A percentile compares a stretch with the other conserved stretches of the same genome.
Evolutionary conservation across 2,113 vertebrate genomes (phyloP).

Genomic region (Caracal caracal): DNA sequence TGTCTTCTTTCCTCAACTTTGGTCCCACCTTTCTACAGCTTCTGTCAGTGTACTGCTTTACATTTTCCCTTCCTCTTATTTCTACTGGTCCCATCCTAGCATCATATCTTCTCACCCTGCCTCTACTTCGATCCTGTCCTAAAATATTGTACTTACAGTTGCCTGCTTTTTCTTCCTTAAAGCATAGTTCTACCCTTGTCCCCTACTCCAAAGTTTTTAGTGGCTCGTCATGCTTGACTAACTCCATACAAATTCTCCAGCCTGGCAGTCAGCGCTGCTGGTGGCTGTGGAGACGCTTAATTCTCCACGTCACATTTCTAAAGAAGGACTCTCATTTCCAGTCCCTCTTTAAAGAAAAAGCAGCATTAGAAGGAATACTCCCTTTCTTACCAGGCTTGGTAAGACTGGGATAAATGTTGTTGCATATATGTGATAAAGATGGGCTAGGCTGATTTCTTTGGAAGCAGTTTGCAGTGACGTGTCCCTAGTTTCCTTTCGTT

Average conservation of each 20-base stretch:
- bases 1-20: background rate
- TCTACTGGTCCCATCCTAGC: background rate
- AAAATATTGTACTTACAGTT: background rate
- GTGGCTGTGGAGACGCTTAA: background rate
- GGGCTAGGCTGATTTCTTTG: background rate
- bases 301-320: background rate
- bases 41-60: background rate
- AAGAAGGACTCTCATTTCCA: background rate
- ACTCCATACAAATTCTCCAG: background rate
- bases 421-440: no score
- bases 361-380: background rate
- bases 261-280: background rate
- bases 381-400: background rate
- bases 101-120: background rate
- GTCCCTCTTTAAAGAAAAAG: background rate
- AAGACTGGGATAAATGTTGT: background rate
- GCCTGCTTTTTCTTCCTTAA: background rate
- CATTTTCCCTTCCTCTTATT: background rate
- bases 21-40: background rate
- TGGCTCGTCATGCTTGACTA: background rate
- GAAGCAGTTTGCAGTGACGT: background rate
- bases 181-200: background rate
- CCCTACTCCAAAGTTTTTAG: background rate
- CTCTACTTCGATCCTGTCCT: background rate
- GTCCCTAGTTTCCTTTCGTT: background rate